phyloP scores from a whole-genome alignment of 2,113 vertebrate genomes.

The Pluvianellus socialis region DNA sequence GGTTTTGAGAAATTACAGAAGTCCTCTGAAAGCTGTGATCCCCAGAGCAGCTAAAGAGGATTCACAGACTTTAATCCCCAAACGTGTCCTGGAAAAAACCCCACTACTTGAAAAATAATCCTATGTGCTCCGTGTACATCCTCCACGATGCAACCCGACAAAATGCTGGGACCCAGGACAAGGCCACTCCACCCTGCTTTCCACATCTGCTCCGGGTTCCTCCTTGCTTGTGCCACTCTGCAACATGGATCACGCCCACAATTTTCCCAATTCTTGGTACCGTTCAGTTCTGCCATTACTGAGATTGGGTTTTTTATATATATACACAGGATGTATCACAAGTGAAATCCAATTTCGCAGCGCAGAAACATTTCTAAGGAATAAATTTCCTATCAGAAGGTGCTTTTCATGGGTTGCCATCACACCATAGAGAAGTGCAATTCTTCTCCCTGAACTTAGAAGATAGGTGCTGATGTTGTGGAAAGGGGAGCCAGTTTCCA shows the following conservation, averaged over 20 bases:
- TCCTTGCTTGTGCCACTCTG: background rate
- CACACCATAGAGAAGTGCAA: fast-evolving
- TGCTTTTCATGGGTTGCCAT: background rate
- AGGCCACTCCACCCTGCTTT: background rate
- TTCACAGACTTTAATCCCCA: background rate
- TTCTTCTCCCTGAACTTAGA: background rate
- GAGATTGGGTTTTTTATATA: fast-evolving
- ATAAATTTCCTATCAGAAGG: background rate
- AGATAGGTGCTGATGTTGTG: fast-evolving
- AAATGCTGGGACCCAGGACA: fast-evolving
- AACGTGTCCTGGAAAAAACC: background rate
- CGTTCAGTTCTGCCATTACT: fast-evolving
- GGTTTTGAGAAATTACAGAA: background rate
- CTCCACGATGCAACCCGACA: fast-evolving
- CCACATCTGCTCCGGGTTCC: fast-evolving
- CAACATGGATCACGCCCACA: background rate
- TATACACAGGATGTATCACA: background rate
- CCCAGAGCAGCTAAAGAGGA: background rate
- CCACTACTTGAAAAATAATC: background rate
- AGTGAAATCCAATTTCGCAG: background rate
- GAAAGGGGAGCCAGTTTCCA: background rate
- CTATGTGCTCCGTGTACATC: background rate
- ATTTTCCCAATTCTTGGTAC: background rate
- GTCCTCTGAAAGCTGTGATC: background rate
- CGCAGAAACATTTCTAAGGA: background rate